Base-by-base conservation (phyloP, 1,140 invertebrate species). In the Pararge aegeria region DNA sequence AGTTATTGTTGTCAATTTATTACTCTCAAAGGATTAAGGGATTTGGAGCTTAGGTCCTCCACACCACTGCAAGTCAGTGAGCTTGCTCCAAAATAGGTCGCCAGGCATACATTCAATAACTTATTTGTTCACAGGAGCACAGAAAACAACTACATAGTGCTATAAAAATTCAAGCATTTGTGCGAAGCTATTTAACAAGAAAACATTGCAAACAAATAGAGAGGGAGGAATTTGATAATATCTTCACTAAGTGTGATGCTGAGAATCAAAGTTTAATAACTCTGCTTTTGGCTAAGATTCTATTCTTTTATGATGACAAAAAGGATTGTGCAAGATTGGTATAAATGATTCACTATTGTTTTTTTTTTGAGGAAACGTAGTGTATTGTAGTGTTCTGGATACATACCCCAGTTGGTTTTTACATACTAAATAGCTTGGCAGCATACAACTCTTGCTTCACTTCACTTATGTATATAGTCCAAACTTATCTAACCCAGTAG, bases 301-400 rank as follows among this genome's bases (percentile, higher is more conserved):
- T 96, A 66, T 96, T 96, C 73, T 97, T 97, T 86, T 97, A 96
- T 81, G 90, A 94, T 78, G 89, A 91, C 34, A 80, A 89, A 50
- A 77, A 91, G 65, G 96, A 98, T 91, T 89, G 90, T 42, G 86
- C 91, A 40, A 93, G 95, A 92, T 83, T 97, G 87, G 94, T 95
- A 91, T 87, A 91, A 64, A 20, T 48, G 37, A 34, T 53, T 30
- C 9, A 7, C 29, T 10, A 6, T 30, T 1, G 1, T 30, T 30
- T 30, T 10, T 30, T 30, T 1, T 27, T 7, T 27, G 7, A 4
- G 24, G 24, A n/a, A n/a, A n/a, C 24, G 3, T 7, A 4, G 3
- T 27, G 24, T 27, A 27, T 7, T 27, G 24, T 7, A 7, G 24
- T 27, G 24, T 10, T 30, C 5, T 30, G n/a, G n/a, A n/a, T n/a